Base-by-base conservation (phyloP, 2,888 invertebrate species). In the Pterostichus madidus region DNA sequence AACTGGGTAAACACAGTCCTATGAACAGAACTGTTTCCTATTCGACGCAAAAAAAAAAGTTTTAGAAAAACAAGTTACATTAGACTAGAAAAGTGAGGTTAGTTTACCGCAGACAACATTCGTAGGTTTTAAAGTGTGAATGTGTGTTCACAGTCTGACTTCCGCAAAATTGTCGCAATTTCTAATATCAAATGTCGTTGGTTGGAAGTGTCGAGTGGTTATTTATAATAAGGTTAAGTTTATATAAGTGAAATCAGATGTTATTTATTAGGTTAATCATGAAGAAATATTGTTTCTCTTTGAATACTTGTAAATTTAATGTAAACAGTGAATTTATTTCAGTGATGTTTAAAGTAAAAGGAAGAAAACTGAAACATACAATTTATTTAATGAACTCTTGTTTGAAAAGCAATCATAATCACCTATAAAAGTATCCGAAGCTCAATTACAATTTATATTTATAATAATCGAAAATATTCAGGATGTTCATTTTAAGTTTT, bases 1-100 rank as follows among this genome's bases (percentile, higher is more conserved):
- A 81, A 81, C 75, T 53, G 10, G 81, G 81, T 15, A 81, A 31
- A 32, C 81, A 81, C 13, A 81, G 17, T 4, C 81, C 81, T 5
- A 81, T 32, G 8, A 46, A 11, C 13, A 75, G 7, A 44, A n/a
- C 31, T 10, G n/a, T 59, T 75, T 81, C 81, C 75, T 81, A 35
- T 35, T 39, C 6, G 5, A 39, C 8, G 39, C 2, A 39, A 39
- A 39, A 5, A 39, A 39, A 8, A 39, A 39, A 39, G 5, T 39
- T 39, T 39, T 39, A 39, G 1, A 39, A 39, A 39, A 35, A 5
- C 4, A 35, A 35, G 6, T 5, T 39, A 5, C 7, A 39, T 71
- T 44, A 39, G 13, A 17, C 13, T 4, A 10, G 46, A 46, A 46
- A 46, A 7, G 13, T 1, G 10, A 11, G 13, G 49, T 49, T 49